Evolutionary conservation across 2,113 vertebrate species (phyloP).

Genomic region (Phyllostomus hastatus): DNA sequence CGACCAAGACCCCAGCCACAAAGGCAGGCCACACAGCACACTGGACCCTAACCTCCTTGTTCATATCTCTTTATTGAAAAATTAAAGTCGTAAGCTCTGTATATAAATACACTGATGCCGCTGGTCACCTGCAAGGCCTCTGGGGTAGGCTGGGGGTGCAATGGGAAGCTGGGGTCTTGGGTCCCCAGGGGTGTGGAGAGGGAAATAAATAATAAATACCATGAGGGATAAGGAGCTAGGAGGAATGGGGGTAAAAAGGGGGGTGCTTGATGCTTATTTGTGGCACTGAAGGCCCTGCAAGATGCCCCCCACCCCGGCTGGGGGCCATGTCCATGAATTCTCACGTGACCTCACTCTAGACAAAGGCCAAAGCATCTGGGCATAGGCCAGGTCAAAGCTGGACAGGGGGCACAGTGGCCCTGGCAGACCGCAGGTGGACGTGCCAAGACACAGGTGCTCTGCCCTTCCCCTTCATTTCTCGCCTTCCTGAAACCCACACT

Average conservation of each 20-base stretch:
- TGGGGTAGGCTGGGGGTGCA: conserved; percentile 71
- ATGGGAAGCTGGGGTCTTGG: not conserved
- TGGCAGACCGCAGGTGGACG: not conserved
- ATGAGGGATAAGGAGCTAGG: not conserved
- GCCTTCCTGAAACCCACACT: fast-evolving
- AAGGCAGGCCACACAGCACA: fast-evolving
- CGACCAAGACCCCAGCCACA: not conserved
- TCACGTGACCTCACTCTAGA: not conserved
- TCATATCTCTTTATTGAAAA: conserved; percentile 91
- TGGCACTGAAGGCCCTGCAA: conserved; percentile 71
- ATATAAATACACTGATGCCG: conserved; percentile 84
- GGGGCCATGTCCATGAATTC: not conserved
- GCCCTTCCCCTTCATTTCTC: fast-evolving
- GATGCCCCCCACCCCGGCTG: not conserved
- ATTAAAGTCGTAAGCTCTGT: conserved; percentile 92
- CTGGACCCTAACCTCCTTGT: conserved; percentile 58
- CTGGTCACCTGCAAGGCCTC: conserved; percentile 83
- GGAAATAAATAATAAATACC: conserved; percentile 73
- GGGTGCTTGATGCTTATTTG: conserved; percentile 45
- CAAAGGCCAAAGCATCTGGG: not conserved
- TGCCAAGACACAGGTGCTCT: fast-evolving
- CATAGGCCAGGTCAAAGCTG: not conserved
- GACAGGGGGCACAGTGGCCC: not conserved
- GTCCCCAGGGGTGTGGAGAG: not conserved
- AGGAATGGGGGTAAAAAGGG: not conserved